Percentiles rank a stretch among this genome's conserved stretches.
These are phyloP conservation scores for Xiphydria camelus DNA, from an alignment of 2,888 invertebrate genomes.

Conservation along the genomic window DNA sequence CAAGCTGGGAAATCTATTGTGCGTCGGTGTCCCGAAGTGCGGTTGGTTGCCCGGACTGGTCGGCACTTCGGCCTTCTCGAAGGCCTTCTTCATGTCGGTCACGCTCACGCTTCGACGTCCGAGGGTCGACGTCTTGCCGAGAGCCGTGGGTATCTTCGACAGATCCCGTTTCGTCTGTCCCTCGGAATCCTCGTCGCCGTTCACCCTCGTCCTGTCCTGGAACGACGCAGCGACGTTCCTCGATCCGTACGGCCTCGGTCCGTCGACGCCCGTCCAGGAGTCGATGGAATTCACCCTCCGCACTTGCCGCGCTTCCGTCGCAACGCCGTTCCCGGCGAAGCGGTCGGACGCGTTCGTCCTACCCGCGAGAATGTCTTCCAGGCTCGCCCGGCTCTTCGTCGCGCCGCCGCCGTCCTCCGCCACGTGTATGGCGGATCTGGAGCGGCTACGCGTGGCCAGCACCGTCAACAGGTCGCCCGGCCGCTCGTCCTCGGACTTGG, in stretches of 20 bases:
- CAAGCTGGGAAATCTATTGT: constrained; percentile 61
- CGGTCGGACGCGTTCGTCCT: constrained; percentile 31
- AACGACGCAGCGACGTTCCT: constrained; percentile 37
- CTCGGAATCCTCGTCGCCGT: not conserved
- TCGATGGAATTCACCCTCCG: not conserved
- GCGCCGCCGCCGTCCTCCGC: constrained; percentile 40
- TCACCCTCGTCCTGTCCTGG: constrained; percentile 11
- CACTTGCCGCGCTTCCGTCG: not conserved
- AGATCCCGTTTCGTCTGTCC: too few species aligned
- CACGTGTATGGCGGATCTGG: constrained; percentile 48
- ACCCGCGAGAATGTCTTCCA: constrained; percentile 47
- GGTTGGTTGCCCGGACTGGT: not conserved
- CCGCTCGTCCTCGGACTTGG: constrained; percentile 28
- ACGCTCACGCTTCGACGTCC: constrained; percentile 58
- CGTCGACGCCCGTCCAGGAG: constrained; percentile 1
- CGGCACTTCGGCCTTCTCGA: constrained; percentile 58
- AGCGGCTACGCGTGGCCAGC: constrained; percentile 47
- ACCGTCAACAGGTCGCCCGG: constrained; percentile 44
- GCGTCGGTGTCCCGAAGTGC: constrained; percentile 26
- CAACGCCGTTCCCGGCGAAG: constrained; percentile 22
- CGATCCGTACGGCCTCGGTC: constrained; percentile 25
- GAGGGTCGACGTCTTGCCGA: too few species aligned
- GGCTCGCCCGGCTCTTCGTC: constrained; percentile 46
- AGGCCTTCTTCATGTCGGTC: constrained; percentile 64
- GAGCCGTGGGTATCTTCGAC: constrained; percentile 46